Evolutionary conservation across 2,113 vertebrate genomes (phyloP).

Genomic region (Ursus arctos): DNA sequence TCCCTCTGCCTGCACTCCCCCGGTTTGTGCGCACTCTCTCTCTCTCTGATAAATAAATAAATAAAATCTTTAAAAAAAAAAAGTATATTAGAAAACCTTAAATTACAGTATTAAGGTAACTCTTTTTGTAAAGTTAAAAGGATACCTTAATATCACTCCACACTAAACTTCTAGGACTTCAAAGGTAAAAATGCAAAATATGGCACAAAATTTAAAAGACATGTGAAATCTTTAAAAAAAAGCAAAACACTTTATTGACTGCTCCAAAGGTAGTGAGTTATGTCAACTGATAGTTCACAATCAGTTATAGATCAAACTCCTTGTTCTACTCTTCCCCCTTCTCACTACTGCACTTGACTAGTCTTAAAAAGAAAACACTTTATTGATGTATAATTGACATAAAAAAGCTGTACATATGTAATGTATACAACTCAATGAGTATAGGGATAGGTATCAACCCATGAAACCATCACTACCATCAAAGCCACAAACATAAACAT

Average conservation of each 20-base stretch:
- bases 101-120: not conserved
- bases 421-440: not conserved
- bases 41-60: not conserved
- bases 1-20: too few species aligned
- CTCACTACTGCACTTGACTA: not conserved
- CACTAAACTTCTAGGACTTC: constrained; percentile 2
- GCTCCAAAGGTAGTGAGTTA: not conserved
- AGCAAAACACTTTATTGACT: not conserved
- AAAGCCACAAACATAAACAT: not conserved
- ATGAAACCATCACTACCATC: not conserved
- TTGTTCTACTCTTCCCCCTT: not conserved
- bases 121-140: not conserved
- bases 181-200: constrained; percentile 11
- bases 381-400: not conserved
- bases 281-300: not conserved
- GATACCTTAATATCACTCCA: not conserved
- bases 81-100: not conserved
- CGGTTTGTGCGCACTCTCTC: not conserved
- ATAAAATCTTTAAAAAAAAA: not conserved
- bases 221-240: not conserved
- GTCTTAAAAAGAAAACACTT: not conserved
- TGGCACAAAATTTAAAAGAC: constrained; percentile 19
- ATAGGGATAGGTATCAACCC: not conserved
- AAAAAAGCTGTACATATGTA: not conserved
- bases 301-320: not conserved